phyloP scores from a whole-genome alignment of 2,888 invertebrate species.

The Encarsia formosa region DNA sequence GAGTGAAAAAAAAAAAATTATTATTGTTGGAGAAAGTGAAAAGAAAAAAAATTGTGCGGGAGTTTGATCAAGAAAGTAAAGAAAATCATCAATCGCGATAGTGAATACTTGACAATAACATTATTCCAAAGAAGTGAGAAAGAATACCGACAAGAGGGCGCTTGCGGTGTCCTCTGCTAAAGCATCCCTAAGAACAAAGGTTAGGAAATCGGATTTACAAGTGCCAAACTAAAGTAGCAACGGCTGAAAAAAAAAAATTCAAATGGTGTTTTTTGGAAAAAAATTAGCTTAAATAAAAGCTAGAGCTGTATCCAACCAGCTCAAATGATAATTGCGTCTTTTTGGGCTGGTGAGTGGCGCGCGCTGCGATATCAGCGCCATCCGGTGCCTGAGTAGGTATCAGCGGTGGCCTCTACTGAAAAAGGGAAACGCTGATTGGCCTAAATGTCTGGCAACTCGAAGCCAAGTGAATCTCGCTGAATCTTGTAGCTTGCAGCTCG shows the following conservation, averaged over 20 bases:
- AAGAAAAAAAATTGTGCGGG: too few species aligned
- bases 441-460: neutral
- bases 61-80: too few species aligned
- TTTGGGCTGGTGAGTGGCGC: conserved; percentile 30
- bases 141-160: too few species aligned
- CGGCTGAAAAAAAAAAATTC: too few species aligned
- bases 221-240: too few species aligned
- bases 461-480: too few species aligned
- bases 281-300: conserved; percentile 32
- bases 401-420: neutral
- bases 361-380: conserved; percentile 42
- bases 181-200: conserved; percentile 33
- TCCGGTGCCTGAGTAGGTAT: conserved; percentile 36
- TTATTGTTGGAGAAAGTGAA: too few species aligned
- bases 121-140: too few species aligned
- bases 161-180: conserved; percentile 43
- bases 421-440: conserved; percentile 38
- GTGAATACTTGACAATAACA: too few species aligned
- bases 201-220: conserved; percentile 21
- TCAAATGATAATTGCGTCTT: conserved; percentile 40
- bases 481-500: too few species aligned
- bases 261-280: conserved; percentile 44
- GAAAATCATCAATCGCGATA: too few species aligned
- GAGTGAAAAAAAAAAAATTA: too few species aligned
- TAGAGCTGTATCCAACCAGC: conserved; percentile 8